Evolutionary conservation across 2,113 vertebrate genomes (phyloP).

Genomic region (Regulus satrapa): DNA sequence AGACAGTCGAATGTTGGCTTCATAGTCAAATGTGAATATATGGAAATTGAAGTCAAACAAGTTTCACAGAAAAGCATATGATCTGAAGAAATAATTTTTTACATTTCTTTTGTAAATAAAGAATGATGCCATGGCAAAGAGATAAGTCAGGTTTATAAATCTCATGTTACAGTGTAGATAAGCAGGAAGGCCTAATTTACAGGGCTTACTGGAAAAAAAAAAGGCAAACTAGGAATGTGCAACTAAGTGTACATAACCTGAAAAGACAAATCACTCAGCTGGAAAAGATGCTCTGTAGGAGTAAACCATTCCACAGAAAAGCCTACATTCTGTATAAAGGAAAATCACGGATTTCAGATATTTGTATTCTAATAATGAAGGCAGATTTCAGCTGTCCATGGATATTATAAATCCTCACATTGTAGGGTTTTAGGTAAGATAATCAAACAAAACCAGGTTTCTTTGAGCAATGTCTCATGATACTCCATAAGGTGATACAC

Average conservation of each 20-base stretch:
- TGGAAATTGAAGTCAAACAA: neutral
- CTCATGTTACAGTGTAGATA: neutral
- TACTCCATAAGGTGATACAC: neutral
- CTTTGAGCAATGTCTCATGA: neutral
- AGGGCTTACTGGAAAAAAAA: neutral
- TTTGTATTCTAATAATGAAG: neutral
- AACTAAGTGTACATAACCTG: conserved; percentile 12
- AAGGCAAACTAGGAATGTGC: neutral
- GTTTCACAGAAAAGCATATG: neutral
- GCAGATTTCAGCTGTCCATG: neutral
- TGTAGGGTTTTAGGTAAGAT: neutral
- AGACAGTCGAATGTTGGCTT: neutral
- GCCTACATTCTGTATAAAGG: neutral
- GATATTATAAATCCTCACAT: neutral
- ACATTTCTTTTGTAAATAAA: neutral
- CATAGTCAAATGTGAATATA: neutral
- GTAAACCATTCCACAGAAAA: neutral
- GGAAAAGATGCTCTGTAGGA: neutral
- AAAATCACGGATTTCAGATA: neutral
- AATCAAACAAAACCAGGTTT: neutral
- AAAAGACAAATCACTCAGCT: conserved; percentile 26
- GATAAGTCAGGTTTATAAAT: neutral
- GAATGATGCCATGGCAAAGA: neutral
- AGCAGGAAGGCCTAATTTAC: neutral
- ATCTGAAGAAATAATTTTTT: neutral